A percentile compares a stretch with the other conserved stretches of the same genome.
These are phyloP conservation scores for Macroglossus sobrinus DNA, from an alignment of 2,113 vertebrate genomes.

Conservation along the genomic window DNA sequence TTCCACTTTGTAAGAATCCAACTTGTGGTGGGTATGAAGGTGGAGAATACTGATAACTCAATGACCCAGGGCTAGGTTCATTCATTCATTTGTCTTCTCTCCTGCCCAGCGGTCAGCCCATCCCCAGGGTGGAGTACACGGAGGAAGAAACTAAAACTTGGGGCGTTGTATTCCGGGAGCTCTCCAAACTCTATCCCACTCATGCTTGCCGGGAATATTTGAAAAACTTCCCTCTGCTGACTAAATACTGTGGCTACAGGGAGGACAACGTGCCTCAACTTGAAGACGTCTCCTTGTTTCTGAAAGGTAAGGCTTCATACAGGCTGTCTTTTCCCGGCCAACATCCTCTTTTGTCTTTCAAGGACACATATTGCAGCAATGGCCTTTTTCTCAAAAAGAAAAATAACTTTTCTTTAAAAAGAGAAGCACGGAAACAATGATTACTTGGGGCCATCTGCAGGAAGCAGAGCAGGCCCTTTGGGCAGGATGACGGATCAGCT, in stretches of 20 bases:
- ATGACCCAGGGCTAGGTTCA: neutral
- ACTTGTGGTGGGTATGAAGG: neutral
- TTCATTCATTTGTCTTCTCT: slow-evolving; percentile 16
- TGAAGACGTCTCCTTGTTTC: slow-evolving; percentile 94
- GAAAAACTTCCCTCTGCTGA: slow-evolving; percentile 95
- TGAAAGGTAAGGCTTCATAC: slow-evolving; percentile 87
- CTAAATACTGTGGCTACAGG: slow-evolving; percentile 93
- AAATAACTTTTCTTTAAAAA: neutral
- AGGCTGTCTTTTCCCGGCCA: neutral
- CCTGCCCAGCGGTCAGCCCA: slow-evolving; percentile 90
- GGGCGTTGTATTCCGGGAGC: slow-evolving; percentile 94
- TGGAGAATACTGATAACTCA: neutral
- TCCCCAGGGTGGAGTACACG: slow-evolving; percentile 94
- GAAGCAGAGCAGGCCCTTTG: neutral
- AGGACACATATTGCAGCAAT: neutral
- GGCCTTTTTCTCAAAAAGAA: neutral
- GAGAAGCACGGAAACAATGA: neutral
- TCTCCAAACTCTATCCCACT: slow-evolving; percentile 95
- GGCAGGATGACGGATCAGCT: neutral
- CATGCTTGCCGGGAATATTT: slow-evolving; percentile 96
- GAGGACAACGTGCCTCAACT: slow-evolving; percentile 97
- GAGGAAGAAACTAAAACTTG: slow-evolving; percentile 94
- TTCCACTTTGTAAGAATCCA: neutral
- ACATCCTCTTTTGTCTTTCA: neutral
- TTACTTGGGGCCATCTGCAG: neutral